Evolutionary conservation across 2,113 vertebrate genomes (phyloP).

Genomic region (Baryphthengus martii): DNA sequence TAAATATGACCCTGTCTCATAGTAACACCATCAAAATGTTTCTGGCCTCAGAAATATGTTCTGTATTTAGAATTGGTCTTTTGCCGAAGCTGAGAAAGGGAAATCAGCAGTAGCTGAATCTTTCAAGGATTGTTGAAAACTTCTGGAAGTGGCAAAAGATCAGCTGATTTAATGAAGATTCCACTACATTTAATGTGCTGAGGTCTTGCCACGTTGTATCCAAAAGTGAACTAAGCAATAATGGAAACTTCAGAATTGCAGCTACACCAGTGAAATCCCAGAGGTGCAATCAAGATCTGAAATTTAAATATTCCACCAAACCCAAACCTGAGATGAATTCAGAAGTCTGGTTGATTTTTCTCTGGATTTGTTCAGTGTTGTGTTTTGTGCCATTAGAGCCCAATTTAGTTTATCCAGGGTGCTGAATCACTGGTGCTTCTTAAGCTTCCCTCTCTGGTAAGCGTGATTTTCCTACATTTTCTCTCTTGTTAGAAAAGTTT

Average conservation of each 20-base stretch:
- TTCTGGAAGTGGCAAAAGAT: background rate
- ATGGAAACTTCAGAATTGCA: background rate
- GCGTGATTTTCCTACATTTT: background rate
- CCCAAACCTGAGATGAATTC: background rate
- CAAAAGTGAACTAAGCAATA: background rate
- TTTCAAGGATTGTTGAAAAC: background rate
- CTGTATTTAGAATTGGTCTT: constrained; percentile 21
- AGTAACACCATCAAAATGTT: background rate
- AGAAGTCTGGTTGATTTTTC: background rate
- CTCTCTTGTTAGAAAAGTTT: background rate
- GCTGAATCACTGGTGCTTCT: background rate
- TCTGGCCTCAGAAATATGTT: background rate
- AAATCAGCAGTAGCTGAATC: background rate
- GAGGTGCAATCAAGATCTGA: background rate
- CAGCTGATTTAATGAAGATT: background rate
- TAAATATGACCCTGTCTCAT: background rate
- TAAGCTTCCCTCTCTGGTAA: background rate
- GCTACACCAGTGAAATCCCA: background rate
- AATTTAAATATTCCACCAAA: background rate
- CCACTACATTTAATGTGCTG: background rate
- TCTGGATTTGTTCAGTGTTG: background rate
- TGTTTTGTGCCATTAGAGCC: background rate
- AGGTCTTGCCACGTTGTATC: background rate
- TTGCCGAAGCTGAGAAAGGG: background rate
- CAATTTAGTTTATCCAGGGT: background rate